Evolutionary conservation across 1,140 invertebrate species (phyloP).

Genomic region (Diabrotica virgifera): DNA sequence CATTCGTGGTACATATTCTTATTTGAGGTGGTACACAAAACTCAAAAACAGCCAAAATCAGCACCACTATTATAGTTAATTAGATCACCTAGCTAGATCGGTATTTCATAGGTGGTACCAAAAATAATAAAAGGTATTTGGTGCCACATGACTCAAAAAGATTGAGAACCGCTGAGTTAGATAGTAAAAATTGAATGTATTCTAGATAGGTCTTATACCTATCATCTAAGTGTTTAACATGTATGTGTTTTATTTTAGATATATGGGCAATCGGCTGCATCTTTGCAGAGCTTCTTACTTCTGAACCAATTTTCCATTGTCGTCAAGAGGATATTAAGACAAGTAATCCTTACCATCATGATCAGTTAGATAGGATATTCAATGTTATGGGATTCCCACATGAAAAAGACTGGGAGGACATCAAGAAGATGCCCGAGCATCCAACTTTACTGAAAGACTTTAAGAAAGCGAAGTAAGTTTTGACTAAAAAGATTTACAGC

Average conservation of each 20-base stretch:
- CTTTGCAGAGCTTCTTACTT: slow-evolving; percentile 94
- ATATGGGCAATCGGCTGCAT: slow-evolving; percentile 99
- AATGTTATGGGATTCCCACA: slow-evolving; percentile 99
- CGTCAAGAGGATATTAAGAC: slow-evolving; percentile 99
- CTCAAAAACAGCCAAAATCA: too few relatives aligned
- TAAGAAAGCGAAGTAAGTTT: slow-evolving; percentile 84
- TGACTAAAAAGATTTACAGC: not conserved
- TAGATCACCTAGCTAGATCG: too few relatives aligned
- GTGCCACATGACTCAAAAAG: too few relatives aligned
- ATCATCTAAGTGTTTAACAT: not conserved
- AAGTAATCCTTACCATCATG: slow-evolving; percentile 99
- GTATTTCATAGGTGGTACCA: too few relatives aligned
- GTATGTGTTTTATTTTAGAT: slow-evolving; percentile 59
- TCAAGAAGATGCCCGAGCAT: slow-evolving; percentile 99
- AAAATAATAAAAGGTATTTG: too few relatives aligned
- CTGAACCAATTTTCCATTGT: slow-evolving; percentile 99
- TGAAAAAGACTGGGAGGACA: slow-evolving; percentile 99
- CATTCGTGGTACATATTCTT: too few relatives aligned
- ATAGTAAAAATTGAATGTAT: too few relatives aligned
- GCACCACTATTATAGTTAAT: too few relatives aligned
- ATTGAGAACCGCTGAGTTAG: too few relatives aligned
- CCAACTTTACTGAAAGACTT: slow-evolving; percentile 95
- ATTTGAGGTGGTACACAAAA: too few relatives aligned
- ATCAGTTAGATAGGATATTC: slow-evolving; percentile 98
- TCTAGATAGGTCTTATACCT: too few relatives aligned